Conservation (phyloP, 92 coral and sea anemone genomes). For the Siderastrea radians region DNA sequence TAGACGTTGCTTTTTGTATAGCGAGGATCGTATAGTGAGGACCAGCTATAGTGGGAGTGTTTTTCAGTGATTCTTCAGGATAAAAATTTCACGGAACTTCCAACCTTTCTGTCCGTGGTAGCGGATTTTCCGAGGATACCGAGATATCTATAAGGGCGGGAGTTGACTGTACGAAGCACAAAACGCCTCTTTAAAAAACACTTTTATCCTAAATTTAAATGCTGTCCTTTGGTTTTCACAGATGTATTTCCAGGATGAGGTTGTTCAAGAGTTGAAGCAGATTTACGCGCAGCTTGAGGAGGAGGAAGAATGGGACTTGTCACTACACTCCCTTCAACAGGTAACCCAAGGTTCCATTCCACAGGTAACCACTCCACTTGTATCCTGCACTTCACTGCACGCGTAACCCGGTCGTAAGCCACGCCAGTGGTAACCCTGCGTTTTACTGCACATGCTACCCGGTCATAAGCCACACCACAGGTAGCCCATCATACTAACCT, state of each 20-base stretch:
- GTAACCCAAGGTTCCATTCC: conserved; percentile 45
- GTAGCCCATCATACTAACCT: background rate
- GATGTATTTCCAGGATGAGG: conserved; percentile 96
- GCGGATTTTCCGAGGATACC: too few species aligned
- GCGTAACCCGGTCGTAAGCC: too few species aligned
- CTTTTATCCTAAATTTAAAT: background rate
- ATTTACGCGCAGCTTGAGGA: conserved; percentile 82
- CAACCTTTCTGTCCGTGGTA: too few species aligned
- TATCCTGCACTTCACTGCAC: background rate
- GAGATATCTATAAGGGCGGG: too few species aligned
- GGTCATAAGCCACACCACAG: background rate
- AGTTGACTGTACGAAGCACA: too few species aligned
- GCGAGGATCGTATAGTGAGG: too few species aligned
- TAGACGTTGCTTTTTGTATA: too few species aligned
- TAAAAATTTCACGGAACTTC: too few species aligned
- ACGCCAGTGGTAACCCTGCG: too few species aligned
- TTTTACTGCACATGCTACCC: too few species aligned
- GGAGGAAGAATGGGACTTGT: conserved; percentile 92
- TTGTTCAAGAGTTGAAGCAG: conserved; percentile 83
- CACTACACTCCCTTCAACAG: conserved; percentile 87
- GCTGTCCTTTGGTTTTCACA: conserved; percentile 20
- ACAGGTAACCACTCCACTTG: background rate
- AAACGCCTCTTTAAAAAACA: background rate
- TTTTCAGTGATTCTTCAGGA: too few species aligned
- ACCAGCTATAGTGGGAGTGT: too few species aligned